phyloP scores from a whole-genome alignment of 1,140 invertebrate species.

The Temnothorax nylanderi region DNA sequence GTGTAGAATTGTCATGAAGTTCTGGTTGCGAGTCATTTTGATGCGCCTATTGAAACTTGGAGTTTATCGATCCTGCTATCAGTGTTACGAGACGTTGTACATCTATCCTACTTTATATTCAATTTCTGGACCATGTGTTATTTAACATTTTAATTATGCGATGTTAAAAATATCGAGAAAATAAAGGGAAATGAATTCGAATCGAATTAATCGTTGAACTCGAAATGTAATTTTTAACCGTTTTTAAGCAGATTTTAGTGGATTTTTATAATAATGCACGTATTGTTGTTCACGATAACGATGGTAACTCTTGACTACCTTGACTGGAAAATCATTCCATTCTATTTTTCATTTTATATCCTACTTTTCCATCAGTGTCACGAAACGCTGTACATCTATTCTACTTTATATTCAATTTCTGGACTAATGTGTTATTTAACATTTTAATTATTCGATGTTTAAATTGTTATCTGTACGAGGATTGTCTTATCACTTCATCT shows the following conservation, averaged over 20 bases:
- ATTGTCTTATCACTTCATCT: neutral
- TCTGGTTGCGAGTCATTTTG: neutral
- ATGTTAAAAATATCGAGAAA: too few species aligned
- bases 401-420: conserved; percentile 1
- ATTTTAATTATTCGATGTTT: conserved; percentile 1
- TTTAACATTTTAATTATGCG: neutral
- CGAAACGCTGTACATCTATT: neutral
- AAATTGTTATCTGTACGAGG: neutral
- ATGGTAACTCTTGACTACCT: too few species aligned
- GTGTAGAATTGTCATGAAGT: neutral
- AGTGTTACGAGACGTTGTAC: neutral
- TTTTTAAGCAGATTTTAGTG: too few species aligned
- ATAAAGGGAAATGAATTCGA: too few species aligned
- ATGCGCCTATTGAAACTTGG: neutral
- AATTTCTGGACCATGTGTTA: neutral
- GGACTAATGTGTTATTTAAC: neutral
- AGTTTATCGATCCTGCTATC: neutral
- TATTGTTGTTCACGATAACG: too few species aligned
- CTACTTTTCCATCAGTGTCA: neutral
- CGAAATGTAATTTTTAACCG: too few species aligned
- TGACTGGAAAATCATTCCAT: too few species aligned
- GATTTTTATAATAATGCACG: too few species aligned
- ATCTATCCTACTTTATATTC: conserved; percentile 13
- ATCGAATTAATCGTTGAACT: too few species aligned
- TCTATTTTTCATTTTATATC: neutral